Evolutionary conservation across 2,113 vertebrate genomes (phyloP).

Genomic region (Actenoides lindsayi): DNA sequence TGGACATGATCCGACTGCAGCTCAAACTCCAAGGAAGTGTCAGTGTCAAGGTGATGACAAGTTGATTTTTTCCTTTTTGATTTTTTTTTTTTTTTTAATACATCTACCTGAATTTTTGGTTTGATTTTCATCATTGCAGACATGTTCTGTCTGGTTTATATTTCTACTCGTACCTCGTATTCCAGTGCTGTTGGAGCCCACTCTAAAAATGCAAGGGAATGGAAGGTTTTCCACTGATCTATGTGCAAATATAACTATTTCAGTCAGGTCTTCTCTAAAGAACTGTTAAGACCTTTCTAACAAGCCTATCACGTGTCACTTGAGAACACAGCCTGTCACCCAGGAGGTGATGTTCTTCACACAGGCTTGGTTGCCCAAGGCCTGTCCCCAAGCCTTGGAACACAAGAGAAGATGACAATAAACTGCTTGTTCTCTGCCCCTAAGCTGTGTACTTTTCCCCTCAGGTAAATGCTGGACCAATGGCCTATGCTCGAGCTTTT

Average conservation of each 20-base stretch:
- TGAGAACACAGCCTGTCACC: neutral
- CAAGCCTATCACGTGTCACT: fast-evolving
- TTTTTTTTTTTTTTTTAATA: neutral
- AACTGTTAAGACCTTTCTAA: neutral
- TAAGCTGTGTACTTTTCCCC: neutral
- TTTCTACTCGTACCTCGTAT: neutral
- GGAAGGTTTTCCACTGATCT: neutral
- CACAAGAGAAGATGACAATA: no score
- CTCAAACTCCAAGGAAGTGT: slow-evolving; percentile 98
- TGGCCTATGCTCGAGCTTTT: slow-evolving; percentile 97
- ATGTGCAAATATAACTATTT: neutral
- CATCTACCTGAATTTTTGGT: neutral
- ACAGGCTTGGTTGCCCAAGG: neutral
- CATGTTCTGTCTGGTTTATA: neutral
- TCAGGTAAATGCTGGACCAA: slow-evolving; percentile 96
- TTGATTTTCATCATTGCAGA: neutral
- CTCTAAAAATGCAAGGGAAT: neutral
- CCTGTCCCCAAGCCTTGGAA: neutral
- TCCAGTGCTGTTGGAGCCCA: neutral
- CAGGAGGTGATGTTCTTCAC: neutral
- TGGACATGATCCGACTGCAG: slow-evolving; percentile 98
- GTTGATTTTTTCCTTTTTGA: neutral
- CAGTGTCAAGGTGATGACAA: slow-evolving; percentile 85
- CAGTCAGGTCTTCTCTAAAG: neutral
- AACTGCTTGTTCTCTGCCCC: neutral